phyloP scores from a whole-genome alignment of 2,797 vertebrate genomes.

The Heterohyrax brucei region DNA sequence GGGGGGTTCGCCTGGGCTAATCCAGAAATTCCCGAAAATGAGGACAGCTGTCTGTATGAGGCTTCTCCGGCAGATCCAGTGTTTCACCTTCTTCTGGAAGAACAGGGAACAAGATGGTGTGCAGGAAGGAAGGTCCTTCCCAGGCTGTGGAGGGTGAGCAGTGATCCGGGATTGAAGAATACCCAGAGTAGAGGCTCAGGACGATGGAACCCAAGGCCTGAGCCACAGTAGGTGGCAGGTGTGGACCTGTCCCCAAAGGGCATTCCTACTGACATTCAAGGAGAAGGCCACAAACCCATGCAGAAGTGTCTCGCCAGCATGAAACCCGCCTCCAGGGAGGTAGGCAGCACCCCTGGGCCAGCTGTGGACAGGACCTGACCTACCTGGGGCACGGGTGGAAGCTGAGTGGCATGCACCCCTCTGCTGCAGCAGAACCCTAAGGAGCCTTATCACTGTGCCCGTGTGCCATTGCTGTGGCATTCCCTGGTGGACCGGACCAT shows the following conservation, averaged over 20 bases:
- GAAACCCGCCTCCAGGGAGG: background rate
- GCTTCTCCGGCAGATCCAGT: background rate
- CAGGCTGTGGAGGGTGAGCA: background rate
- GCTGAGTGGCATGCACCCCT: background rate
- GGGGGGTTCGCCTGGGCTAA: background rate
- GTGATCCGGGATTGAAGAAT: background rate
- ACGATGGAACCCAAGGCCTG: background rate
- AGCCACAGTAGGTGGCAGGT: background rate
- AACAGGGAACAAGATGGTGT: background rate
- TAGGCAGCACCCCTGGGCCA: background rate
- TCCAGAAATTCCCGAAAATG: background rate
- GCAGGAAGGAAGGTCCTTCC: background rate
- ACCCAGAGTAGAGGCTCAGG: background rate
- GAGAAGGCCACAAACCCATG: background rate
- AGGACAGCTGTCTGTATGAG: background rate
- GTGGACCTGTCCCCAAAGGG: background rate
- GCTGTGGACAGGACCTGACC: background rate
- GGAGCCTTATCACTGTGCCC: background rate
- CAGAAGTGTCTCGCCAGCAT: background rate
- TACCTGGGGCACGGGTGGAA: background rate
- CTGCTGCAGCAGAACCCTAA: background rate
- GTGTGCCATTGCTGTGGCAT: background rate
- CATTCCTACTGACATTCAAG: background rate
- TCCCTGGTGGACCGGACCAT: fast-evolving
- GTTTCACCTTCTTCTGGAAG: background rate